phyloP scores from a whole-genome alignment of 2,113 vertebrate species.

The Nothoprocta perdicaria region DNA sequence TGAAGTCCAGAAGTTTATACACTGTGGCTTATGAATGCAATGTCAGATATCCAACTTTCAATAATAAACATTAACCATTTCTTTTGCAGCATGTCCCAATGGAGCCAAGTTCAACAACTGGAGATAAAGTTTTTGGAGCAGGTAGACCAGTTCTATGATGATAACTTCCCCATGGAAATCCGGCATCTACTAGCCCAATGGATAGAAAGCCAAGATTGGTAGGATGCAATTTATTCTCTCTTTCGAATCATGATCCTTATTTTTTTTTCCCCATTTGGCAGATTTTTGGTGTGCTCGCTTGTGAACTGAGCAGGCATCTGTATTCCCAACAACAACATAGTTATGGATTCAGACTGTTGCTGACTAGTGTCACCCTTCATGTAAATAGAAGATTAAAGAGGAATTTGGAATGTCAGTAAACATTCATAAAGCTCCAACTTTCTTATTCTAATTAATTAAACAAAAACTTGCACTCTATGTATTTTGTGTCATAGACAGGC shows the following conservation, averaged over 20 bases:
- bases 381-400: background rate
- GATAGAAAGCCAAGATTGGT: constrained; percentile 98
- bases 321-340: background rate
- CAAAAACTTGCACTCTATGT: background rate
- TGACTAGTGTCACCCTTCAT: background rate
- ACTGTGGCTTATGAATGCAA: background rate
- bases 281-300: background rate
- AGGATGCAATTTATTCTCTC: constrained; percentile 38
- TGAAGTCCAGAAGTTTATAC: background rate
- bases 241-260: background rate
- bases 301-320: background rate
- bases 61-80: background rate
- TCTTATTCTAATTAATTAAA: background rate
- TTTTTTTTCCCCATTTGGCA: background rate
- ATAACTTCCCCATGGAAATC: constrained; percentile 98
- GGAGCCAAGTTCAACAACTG: constrained; percentile 96
- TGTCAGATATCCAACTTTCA: background rate
- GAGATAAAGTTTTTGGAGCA: constrained; percentile 95
- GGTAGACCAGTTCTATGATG: constrained; percentile 95
- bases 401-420: background rate
- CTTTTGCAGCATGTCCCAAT: constrained; percentile 91
- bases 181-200: constrained; percentile 91
- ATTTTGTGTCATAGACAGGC: background rate
- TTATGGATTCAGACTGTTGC: background rate
- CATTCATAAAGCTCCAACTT: background rate